phyloP scores from a whole-genome alignment of 2,888 invertebrate genomes.

The Drosophila paucipuncta region DNA sequence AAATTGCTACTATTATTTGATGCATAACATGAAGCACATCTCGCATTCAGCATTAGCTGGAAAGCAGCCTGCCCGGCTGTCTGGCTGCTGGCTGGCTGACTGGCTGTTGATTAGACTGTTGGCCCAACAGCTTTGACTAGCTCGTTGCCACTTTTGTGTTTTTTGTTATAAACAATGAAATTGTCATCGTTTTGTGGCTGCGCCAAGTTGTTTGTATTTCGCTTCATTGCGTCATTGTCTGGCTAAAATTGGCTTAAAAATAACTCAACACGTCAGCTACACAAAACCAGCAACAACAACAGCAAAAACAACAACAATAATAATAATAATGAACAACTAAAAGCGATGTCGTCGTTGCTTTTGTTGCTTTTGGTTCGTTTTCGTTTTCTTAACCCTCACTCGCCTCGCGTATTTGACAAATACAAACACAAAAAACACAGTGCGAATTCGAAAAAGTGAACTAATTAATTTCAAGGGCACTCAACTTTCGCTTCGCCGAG shows the following conservation, averaged over 20 bases:
- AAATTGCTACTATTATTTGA: not conserved
- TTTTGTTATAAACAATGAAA: slow-evolving; percentile 70
- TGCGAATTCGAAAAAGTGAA: slow-evolving; percentile 45
- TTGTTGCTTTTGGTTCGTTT: slow-evolving; percentile 6
- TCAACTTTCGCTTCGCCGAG: slow-evolving; percentile 35
- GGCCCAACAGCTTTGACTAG: slow-evolving; percentile 9
- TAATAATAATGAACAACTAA: slow-evolving; percentile 9
- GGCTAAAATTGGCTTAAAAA: slow-evolving; percentile 82
- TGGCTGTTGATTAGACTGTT: slow-evolving; percentile 16
- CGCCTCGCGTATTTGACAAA: slow-evolving; percentile 46
- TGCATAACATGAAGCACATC: not conserved
- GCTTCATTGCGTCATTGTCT: slow-evolving; percentile 80
- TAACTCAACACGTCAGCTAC: slow-evolving; percentile 81
- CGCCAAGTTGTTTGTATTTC: slow-evolving; percentile 67
- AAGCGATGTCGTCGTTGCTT: slow-evolving; percentile 37
- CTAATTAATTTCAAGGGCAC: slow-evolving; percentile 70
- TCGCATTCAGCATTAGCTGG: slow-evolving; percentile 8
- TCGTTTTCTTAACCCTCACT: slow-evolving; percentile 33
- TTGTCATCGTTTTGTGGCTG: slow-evolving; percentile 52
- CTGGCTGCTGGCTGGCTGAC: slow-evolving; percentile 7
- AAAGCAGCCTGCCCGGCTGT: slow-evolving; percentile 16
- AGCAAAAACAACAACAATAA: slow-evolving; percentile 7
- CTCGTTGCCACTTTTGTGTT: slow-evolving; percentile 26
- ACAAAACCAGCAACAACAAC: slow-evolving; percentile 10
- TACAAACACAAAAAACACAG: slow-evolving; percentile 40